These are phyloP conservation scores for Eucidaris tribuloides DNA, from an alignment of 35 echinoderm and acorn worm genomes.

Conservation along the genomic window DNA sequence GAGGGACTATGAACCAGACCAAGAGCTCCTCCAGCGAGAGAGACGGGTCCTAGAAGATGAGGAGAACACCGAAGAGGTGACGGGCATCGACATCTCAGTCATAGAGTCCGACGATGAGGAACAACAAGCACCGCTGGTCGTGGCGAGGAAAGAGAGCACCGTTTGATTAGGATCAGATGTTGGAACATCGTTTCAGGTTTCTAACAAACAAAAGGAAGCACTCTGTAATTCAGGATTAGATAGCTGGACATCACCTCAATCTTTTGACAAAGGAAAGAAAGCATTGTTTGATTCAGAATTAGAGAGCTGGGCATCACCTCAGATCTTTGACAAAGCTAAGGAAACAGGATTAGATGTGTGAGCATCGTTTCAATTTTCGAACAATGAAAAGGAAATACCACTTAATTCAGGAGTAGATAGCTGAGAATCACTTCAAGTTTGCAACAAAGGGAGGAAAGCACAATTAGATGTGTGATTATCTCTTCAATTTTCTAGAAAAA, in stretches of 20 bases:
- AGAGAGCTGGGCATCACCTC: too few species aligned
- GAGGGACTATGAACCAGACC: neutral
- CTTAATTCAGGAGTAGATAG: too few species aligned
- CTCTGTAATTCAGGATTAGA: neutral
- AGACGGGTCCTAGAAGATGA: constrained; percentile 29
- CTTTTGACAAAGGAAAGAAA: constrained; percentile 28
- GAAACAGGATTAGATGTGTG: too few species aligned
- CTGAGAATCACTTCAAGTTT: too few species aligned
- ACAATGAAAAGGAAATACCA: too few species aligned
- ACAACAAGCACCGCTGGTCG: neutral
- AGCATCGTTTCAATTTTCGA: too few species aligned
- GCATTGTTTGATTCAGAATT: constrained; percentile 20
- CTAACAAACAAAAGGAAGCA: neutral
- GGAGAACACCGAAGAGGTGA: constrained; percentile 52
- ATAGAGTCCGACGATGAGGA: constrained; percentile 68
- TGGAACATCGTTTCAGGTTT: neutral
- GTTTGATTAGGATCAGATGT: neutral
- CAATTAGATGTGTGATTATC: too few species aligned
- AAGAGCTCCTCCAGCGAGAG: neutral
- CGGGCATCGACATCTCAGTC: constrained; percentile 72
- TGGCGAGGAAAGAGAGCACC: neutral
- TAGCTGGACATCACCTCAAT: neutral
- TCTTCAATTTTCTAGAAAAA: too few species aligned
- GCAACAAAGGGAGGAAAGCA: too few species aligned
- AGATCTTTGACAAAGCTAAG: too few species aligned